Evolutionary conservation across 2,797 vertebrate genomes (phyloP), one percentile per base, ranked within the genome.

Genomic region (Cheracebus regulus): DNA sequence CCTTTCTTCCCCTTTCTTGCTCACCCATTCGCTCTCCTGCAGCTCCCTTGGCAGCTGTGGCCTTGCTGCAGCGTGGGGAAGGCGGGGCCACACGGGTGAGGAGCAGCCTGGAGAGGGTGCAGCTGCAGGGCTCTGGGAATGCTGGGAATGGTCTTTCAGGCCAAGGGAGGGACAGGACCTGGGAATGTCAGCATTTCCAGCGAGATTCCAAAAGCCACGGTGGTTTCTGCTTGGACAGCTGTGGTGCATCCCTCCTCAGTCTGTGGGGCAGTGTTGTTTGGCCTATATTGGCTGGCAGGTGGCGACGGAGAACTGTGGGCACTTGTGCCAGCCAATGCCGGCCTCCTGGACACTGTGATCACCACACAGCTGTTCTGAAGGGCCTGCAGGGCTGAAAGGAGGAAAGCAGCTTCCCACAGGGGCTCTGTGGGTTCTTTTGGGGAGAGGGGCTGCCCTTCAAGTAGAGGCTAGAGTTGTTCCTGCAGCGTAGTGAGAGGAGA

Each of bases 171-270:
- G 58, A 22, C n/a, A 46, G 41, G 28, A 28, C 75, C 61, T 85
- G 67, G 78, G 52, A 61, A 80, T 55, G 30, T 76, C 58, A 79
- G 88, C 76, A 11, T 85, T 95, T 91, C 33, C 28, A 81, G 92
- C 10, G 50, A 80, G 41, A 79, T 78, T 67, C 70, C 48, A 48
- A 19, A 86, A 75, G 89, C 46, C 41, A 33, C 55, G 4, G 46
- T 26, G n/a, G 90, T 39, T 80, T 88, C 88, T 93, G 79, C 46
- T 44, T 48, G 46, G 89, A 50, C 36, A 64, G 67, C 83, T 11
- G 0, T 67, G 85, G 67, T 14, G 4, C 36, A 2, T 57, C 8
- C 48, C 30, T 14, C 24, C 61, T 82, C 52, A 2, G 61, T 55
- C 58, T 50, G 75, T 20, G 76, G 75, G 83, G 15, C 50, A 4